Evolutionary conservation across 2,888 invertebrate species (phyloP), one percentile per base, ranked within the genome.

Genomic region (Hypomecis punctinalis): DNA sequence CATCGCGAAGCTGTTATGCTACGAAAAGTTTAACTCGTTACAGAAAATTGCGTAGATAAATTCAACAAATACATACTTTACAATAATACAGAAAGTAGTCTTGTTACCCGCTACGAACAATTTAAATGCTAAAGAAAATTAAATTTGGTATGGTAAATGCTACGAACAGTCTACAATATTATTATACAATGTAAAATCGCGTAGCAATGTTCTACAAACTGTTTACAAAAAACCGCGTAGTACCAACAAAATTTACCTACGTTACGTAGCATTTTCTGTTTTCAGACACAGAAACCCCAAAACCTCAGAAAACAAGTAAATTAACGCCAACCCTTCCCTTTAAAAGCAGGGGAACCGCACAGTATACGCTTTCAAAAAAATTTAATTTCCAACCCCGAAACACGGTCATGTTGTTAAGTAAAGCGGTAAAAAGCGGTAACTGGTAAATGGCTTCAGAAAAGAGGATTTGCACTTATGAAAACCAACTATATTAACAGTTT

Each of bases 391-490:
- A 49, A 66, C 61, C 70, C 67, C 63, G 71, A 65, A 67, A 66
- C 61, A 65, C 66, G 69, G 72, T 69, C 71, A 67, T 66, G 69
- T 72, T 76, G 73, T 78, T 75, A 76, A 74, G 73, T 71, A 73
- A 76, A 78, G 71, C 71, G 73, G 71, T 74, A 71, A 75, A 77
- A 77, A 76, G 59, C 66, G 69, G 71, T 71, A 69, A 66, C 71
- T 71, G 62, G 75, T 74, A 78, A 79, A 80, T 79, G 75, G 74
- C 78, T 69, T 60, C 62, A 70, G 73, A 64, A 74, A 81, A 77
- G 71, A 75, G 73, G 71, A 79, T 80, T 78, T 78, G 65, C 68
- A 71, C 75, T 75, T 70, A 69, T 61, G 74, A 74, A 72, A 66
- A 70, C 63, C 10, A 9, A 6, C 51, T 0, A 71, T 48, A 47